Evolutionary conservation across 2,113 vertebrate species (phyloP).

Genomic region (Amblyornis subalaris): DNA sequence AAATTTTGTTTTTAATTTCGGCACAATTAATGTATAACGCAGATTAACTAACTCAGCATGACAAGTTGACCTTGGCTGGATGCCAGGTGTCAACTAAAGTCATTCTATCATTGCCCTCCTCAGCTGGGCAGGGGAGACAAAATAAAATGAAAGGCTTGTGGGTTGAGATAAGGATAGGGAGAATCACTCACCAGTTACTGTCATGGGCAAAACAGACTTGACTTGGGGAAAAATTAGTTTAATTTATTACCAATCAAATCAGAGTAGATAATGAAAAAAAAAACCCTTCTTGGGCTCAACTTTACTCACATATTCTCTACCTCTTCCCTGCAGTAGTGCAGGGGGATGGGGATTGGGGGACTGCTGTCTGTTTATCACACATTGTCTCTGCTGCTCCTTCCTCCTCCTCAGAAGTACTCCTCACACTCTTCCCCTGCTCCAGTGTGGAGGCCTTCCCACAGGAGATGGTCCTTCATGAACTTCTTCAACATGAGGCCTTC

Average conservation of each 20-base stretch:
- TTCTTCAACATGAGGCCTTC: background rate
- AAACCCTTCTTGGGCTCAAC: background rate
- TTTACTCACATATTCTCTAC: background rate
- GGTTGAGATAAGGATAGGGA: background rate
- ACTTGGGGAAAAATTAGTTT: background rate
- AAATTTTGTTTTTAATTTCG: background rate
- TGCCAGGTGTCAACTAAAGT: background rate
- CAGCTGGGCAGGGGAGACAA: background rate
- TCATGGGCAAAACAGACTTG: background rate
- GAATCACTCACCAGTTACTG: background rate
- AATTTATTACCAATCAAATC: background rate
- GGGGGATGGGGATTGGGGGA: rapidly evolving
- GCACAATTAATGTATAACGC: background rate
- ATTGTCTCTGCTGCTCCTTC: background rate
- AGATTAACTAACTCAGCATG: background rate
- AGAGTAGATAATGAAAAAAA: background rate
- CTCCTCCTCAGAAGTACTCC: background rate
- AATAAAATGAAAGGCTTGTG: background rate
- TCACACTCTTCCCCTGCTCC: background rate
- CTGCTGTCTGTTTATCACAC: background rate
- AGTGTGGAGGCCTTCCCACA: background rate
- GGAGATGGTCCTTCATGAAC: background rate
- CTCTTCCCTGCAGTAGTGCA: rapidly evolving
- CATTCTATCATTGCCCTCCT: background rate
- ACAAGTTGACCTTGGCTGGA: background rate